Base-by-base conservation (phyloP, 1,140 invertebrate genomes). In the Linepithema humile region DNA sequence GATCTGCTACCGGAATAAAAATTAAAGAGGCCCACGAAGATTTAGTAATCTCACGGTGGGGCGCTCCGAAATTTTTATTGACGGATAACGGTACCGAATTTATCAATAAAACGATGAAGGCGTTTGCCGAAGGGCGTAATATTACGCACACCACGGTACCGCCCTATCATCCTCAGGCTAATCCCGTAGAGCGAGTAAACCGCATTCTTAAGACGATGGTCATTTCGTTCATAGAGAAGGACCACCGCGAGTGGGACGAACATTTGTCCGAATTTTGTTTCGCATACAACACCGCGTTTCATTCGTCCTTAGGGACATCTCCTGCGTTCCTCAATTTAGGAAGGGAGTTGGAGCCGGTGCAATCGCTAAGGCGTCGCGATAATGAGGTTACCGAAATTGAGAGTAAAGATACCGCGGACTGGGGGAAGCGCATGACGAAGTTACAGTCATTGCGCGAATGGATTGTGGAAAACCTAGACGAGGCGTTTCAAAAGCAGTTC, bases 61-160 rank as follows among this genome's bases (percentile, higher is more conserved):
- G 64, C 4, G n/a, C 43, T 0, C 64, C 64, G 0, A 6, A 9
- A 1, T 35, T 2, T 15, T 29, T 9, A 10, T 15, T 67, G 0
- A 67, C 64, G 0, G 64, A 67, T 9, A 67, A 67, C 15, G 64
- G 40, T 0, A 67, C 64, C 2, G 64, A 67, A 7, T 67, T 67
- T 3, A 6, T 48, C 0, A 67, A 67, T 10, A 0, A 2, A 1
- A 5, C 1, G 0, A 2, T 45, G 0, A 6, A 32, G 0, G 4
- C 3, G 0, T 48, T 67, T 0, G 6, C 64, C 2, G 15, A n/a
- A 0, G 7, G 29, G 0, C 6, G 10, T 1, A 43, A 5, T 0
- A 48, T 48, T 3, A 0, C 15, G 1, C 40, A 3, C 3, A 29
- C 26, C 0, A 67, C 64, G 1, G 9, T 29, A 0, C 64, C 43